Evolutionary conservation across 2,797 vertebrate species (phyloP), one percentile per base, ranked within the genome.

Genomic region (Sparus aurata): DNA sequence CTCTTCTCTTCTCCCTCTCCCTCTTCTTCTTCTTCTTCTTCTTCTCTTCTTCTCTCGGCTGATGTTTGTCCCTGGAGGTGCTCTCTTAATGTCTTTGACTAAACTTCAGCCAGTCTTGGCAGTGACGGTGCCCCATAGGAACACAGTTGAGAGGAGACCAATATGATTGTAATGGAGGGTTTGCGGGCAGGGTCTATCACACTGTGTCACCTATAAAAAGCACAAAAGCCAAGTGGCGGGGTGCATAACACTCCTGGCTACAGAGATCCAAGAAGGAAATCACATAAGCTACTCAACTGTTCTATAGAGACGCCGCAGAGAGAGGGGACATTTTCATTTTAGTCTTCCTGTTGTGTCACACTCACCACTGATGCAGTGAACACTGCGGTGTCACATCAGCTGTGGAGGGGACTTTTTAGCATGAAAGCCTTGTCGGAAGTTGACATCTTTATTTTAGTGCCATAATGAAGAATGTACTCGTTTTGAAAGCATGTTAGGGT

Each of bases 51-150:
- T 5, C 61, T 63, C 72, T 81, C 67, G 3, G 73, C 78, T 45
- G 75, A 69, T 80, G 80, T 87, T 75, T 89, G 89, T 92, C 92
- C 93, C 94, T 86, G 72, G 77, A 93, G 93, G 91, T 90, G 85
- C 82, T 90, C 85, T 86, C 87, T 90, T 92, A 93, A 93, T 92
- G 92, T 93, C 91, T 93, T 93, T 92, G 92, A 94, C 92, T 93
- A 92, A 93, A 94, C 93, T 93, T 92, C 91, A 94, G 88, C 90
- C 89, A 89, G 85, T 82, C 88, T 87, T 87, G 90, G 91, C 89
- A 86, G 85, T 87, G 90, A 90, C 84, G 85, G 78, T 85, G 86
- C 92, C 90, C 91, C 87, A 88, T 86, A 91, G 90, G 87, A 93
- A 47, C 81, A 47, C 81, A 87, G 84, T 87, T 89, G 89, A 93